A percentile compares a stretch with the other conserved stretches of the same genome.
These are phyloP conservation scores for Chiloscyllium plagiosum DNA, from an alignment of 2,113 vertebrate genomes.

Conservation along the genomic window DNA sequence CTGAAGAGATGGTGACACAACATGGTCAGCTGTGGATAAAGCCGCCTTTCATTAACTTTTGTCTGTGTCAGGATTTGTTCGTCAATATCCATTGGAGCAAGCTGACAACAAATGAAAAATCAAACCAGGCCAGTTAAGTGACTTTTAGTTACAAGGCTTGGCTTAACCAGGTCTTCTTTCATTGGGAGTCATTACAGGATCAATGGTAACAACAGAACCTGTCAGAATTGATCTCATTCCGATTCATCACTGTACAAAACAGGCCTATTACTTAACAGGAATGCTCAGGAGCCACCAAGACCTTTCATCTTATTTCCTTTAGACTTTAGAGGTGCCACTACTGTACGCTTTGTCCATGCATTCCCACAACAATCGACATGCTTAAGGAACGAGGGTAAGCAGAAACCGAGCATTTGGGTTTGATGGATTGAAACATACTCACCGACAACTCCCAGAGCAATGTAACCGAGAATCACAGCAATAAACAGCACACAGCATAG, in stretches of 20 bases:
- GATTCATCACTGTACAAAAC: not conserved
- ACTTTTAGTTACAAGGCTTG: not conserved
- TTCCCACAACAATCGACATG: not conserved
- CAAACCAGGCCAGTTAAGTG: not conserved
- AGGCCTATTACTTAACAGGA: not conserved
- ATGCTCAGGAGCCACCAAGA: not conserved
- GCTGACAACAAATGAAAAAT: not conserved
- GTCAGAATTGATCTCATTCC: not conserved
- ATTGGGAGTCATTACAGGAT: not conserved
- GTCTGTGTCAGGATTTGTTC: not conserved
- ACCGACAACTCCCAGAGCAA: conserved; percentile 84
- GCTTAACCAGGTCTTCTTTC: not conserved
- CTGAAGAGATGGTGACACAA: not conserved
- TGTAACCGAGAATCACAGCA: conserved; percentile 81
- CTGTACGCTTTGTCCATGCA: not conserved
- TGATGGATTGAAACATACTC: conserved; percentile 54
- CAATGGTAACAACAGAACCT: not conserved
- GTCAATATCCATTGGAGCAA: not conserved
- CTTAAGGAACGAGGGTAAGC: not conserved
- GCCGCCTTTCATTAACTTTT: not conserved
- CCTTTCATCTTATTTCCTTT: not conserved
- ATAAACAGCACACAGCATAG: conserved; percentile 84
- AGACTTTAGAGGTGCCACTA: not conserved
- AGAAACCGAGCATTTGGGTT: not conserved
- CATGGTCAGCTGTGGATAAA: not conserved